Evolutionary conservation across 2,888 invertebrate genomes (phyloP).

Genomic region (Drosophila setosimentum): DNA sequence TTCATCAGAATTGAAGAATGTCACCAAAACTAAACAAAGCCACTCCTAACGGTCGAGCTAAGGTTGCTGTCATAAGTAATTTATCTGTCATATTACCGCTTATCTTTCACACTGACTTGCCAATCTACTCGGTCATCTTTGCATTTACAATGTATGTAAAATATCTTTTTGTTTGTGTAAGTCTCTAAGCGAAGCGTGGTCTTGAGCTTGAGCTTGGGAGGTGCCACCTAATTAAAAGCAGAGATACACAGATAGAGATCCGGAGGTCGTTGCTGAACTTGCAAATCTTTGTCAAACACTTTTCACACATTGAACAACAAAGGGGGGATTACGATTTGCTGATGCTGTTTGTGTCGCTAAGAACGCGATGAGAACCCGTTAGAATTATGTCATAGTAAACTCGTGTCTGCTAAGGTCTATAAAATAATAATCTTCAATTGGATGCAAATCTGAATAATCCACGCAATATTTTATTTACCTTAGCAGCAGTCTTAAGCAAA

Average conservation of each 20-base stretch:
- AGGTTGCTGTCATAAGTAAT: slow-evolving; percentile 12
- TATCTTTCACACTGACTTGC: slow-evolving; percentile 66
- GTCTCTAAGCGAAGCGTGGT: slow-evolving; percentile 4
- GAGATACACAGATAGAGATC: slow-evolving; percentile 16
- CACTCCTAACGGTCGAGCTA: slow-evolving; percentile 62
- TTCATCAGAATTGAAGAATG: slow-evolving; percentile 20
- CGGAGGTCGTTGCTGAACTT: slow-evolving; percentile 18
- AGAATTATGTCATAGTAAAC: background rate
- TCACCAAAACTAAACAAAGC: slow-evolving; percentile 53
- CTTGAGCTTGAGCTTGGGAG: slow-evolving; percentile 19
- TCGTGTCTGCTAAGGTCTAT: background rate
- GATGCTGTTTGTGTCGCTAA: background rate
- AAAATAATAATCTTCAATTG: background rate
- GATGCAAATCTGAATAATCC: slow-evolving; percentile 1
- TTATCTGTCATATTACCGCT: slow-evolving; percentile 62
- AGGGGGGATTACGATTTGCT: background rate
- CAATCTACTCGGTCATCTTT: slow-evolving; percentile 37
- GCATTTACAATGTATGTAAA: slow-evolving; percentile 12
- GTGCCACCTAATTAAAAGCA: slow-evolving; percentile 63
- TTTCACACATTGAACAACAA: slow-evolving; percentile 18
- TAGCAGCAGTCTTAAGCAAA: slow-evolving; percentile 8
- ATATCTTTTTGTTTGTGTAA: slow-evolving; percentile 1
- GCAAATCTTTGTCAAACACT: slow-evolving; percentile 19
- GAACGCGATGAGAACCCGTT: background rate
- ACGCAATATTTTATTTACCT: background rate